Evolutionary conservation across 2,888 invertebrate genomes (phyloP).

Genomic region (Oscheius sp.): DNA sequence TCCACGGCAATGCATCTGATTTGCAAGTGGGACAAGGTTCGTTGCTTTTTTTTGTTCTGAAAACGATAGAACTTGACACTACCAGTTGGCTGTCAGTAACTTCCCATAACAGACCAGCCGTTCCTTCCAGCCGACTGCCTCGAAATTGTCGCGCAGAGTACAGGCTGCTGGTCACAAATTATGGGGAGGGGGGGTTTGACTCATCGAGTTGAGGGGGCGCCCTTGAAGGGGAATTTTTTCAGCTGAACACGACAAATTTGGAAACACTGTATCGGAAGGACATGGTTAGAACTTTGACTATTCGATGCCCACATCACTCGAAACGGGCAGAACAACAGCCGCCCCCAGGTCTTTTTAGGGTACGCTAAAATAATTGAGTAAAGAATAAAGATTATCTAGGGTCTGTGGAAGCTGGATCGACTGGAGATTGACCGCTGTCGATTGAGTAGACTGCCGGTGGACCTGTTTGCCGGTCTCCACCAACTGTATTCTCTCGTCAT

Average conservation of each 20-base stretch:
- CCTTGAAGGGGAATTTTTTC: slow-evolving; percentile 33
- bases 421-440: slow-evolving; percentile 63
- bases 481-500: slow-evolving; percentile 62
- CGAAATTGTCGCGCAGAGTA: slow-evolving; percentile 4
- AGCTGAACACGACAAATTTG: slow-evolving; percentile 60
- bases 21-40: slow-evolving; percentile 68
- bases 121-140: slow-evolving; percentile 22
- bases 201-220: background rate
- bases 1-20: slow-evolving; percentile 58
- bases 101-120: background rate
- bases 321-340: slow-evolving; percentile 50
- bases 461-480: slow-evolving; percentile 46
- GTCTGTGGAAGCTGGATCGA: slow-evolving; percentile 62
- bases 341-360: slow-evolving; percentile 55
- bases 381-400: slow-evolving; percentile 27
- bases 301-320: slow-evolving; percentile 61
- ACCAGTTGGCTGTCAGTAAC: too few relatives aligned
- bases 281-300: slow-evolving; percentile 62
- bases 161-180: slow-evolving; percentile 3
- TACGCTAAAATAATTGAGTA: background rate
- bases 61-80: background rate
- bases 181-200: slow-evolving; percentile 8
- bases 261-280: slow-evolving; percentile 53
- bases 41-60: background rate
- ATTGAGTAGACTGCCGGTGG: background rate